Conservation (phyloP, 2,888 invertebrate genomes). For the Thera obeliscata region DNA sequence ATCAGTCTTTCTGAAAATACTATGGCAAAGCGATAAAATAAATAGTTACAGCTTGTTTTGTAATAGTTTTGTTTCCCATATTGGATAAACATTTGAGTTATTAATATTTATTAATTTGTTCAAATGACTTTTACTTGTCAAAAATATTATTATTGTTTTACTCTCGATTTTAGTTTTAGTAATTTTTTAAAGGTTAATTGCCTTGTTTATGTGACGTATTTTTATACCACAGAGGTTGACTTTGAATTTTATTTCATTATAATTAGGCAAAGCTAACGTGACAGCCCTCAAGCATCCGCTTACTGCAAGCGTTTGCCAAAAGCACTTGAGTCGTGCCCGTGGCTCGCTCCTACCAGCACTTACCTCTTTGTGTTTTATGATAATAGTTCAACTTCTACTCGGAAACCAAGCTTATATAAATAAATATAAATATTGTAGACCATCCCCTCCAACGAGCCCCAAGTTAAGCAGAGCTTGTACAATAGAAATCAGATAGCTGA, state of each 20-base stretch:
- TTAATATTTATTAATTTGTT: too few relatives aligned
- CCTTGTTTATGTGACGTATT: too few relatives aligned
- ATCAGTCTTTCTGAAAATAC: not conserved
- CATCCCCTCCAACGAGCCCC: too few relatives aligned
- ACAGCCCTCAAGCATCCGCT: constrained; percentile 10
- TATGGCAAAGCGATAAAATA: not conserved
- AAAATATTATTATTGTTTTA: too few relatives aligned
- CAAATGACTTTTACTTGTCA: too few relatives aligned
- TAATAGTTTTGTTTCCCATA: not conserved
- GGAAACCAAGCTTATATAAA: not conserved
- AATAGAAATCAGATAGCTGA: too few relatives aligned
- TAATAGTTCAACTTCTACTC: constrained; percentile 12
- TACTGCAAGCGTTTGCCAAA: constrained; percentile 16
- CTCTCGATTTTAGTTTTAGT: too few relatives aligned
- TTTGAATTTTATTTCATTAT: too few relatives aligned
- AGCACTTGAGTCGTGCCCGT: constrained; percentile 3
- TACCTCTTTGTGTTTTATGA: constrained; percentile 1
- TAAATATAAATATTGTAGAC: not conserved
- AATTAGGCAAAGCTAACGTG: not conserved
- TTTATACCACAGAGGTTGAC: too few relatives aligned
- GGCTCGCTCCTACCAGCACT: not conserved
- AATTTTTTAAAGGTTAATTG: too few relatives aligned
- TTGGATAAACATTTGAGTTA: too few relatives aligned
- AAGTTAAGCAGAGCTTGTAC: too few relatives aligned
- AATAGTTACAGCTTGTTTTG: not conserved